Percentiles rank a stretch among this genome's conserved stretches.
phyloP scores from a whole-genome alignment of 2,888 invertebrate species.

The Erannis defoliaria region DNA sequence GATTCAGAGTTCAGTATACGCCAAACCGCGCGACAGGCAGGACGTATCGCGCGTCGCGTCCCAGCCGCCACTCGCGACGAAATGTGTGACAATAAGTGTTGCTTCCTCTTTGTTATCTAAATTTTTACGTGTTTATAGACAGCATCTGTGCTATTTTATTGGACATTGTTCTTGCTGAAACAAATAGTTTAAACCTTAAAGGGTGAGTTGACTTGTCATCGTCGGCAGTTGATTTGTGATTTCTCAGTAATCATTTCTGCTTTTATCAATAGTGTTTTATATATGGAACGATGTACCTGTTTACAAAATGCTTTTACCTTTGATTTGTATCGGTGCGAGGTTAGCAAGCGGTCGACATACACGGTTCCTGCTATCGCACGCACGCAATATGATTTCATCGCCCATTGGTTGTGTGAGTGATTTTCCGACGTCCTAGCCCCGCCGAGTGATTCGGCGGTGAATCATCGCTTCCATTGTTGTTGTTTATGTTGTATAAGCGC shows the following conservation, averaged over 20 bases:
- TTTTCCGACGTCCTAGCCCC: slow-evolving; percentile 57
- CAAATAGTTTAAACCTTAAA: slow-evolving; percentile 51
- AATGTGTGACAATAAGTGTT: slow-evolving; percentile 86
- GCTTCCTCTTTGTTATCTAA: slow-evolving; percentile 80
- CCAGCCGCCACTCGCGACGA: slow-evolving; percentile 69
- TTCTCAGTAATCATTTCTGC: background rate
- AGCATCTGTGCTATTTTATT: slow-evolving; percentile 40
- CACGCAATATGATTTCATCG: slow-evolving; percentile 63
- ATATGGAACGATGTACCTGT: slow-evolving; percentile 26
- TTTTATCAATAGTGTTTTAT: slow-evolving; percentile 24
- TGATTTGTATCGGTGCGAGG: slow-evolving; percentile 49
- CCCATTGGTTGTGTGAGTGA: slow-evolving; percentile 55
- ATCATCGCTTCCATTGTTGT: slow-evolving; percentile 55
- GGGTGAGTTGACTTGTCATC: slow-evolving; percentile 55
- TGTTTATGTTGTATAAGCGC: slow-evolving; percentile 40
- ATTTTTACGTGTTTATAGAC: slow-evolving; percentile 68
- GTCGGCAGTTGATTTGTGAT: slow-evolving; percentile 2
- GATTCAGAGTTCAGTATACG: slow-evolving; percentile 70
- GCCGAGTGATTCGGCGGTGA: slow-evolving; percentile 53
- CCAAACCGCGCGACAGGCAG: slow-evolving; percentile 65
- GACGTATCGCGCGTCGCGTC: slow-evolving; percentile 69
- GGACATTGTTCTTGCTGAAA: slow-evolving; percentile 44
- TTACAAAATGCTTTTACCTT: slow-evolving; percentile 42
- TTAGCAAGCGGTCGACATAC: slow-evolving; percentile 42
- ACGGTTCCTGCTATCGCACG: slow-evolving; percentile 45